Evolutionary conservation across 2,113 vertebrate genomes (phyloP).

Genomic region (Fulmarus glacialis): DNA sequence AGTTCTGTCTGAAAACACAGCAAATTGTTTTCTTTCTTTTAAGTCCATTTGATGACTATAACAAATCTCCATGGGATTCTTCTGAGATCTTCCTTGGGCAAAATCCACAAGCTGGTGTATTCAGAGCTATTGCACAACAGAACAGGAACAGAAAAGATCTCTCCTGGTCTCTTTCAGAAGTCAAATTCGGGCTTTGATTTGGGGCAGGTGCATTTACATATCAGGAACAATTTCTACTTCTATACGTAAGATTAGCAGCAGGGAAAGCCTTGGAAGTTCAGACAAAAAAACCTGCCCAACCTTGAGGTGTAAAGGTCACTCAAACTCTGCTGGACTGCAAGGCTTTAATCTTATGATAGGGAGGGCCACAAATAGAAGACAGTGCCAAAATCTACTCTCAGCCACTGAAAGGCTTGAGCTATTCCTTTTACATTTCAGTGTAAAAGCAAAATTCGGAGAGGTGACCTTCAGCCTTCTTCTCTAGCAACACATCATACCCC

Average conservation of each 20-base stretch:
- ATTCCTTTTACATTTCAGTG: neutral
- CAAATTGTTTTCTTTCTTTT: constrained; percentile 2
- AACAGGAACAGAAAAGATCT: neutral
- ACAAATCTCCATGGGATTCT: neutral
- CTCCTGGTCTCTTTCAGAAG: neutral
- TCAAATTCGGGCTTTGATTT: neutral
- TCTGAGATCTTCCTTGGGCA: neutral
- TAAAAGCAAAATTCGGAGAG: neutral
- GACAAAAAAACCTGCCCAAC: neutral
- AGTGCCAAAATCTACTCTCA: neutral
- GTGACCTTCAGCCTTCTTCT: neutral
- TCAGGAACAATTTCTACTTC: neutral
- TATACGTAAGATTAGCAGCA: neutral
- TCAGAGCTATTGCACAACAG: neutral
- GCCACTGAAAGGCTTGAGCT: neutral
- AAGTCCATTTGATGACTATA: neutral
- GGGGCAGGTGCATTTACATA: neutral
- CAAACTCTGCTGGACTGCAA: neutral
- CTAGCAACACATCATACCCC: neutral
- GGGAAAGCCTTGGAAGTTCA: neutral
- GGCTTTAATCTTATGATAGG: neutral
- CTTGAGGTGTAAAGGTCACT: neutral
- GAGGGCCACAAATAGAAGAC: neutral
- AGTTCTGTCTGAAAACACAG: neutral
- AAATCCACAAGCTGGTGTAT: neutral